phyloP scores from a whole-genome alignment of 2,113 vertebrate species.

The Petrocephalus zakoni region DNA sequence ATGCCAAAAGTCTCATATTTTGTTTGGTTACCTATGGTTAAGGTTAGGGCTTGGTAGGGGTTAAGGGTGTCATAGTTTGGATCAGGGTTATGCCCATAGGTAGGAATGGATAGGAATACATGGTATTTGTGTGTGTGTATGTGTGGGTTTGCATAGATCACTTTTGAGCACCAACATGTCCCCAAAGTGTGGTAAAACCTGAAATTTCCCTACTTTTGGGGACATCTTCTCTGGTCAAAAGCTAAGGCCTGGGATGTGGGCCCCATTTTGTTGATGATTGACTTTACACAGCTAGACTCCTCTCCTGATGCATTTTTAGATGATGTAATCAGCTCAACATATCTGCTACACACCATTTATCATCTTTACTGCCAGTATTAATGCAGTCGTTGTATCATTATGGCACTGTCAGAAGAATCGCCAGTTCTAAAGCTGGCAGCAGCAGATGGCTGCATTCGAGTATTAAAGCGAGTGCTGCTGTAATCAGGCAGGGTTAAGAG shows the following conservation, averaged over 20 bases:
- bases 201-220: too few species aligned
- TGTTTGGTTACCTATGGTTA: too few species aligned
- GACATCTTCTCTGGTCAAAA: too few species aligned
- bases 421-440: background rate
- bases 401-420: background rate
- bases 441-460: background rate
- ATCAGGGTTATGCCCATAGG: too few species aligned
- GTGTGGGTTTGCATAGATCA: too few species aligned
- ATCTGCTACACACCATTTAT: background rate
- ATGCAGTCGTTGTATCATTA: background rate
- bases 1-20: too few species aligned
- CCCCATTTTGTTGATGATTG: background rate
- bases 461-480: background rate
- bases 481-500: background rate
- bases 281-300: background rate
- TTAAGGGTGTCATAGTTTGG: too few species aligned
- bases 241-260: background rate
- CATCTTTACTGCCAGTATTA: background rate
- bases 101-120: too few species aligned
- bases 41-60: too few species aligned
- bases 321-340: background rate
- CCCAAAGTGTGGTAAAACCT: too few species aligned
- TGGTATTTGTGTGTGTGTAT: too few species aligned
- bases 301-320: background rate
- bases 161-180: too few species aligned